Base-by-base conservation (phyloP, 2,113 vertebrate species). In the Ailurus styani region DNA sequence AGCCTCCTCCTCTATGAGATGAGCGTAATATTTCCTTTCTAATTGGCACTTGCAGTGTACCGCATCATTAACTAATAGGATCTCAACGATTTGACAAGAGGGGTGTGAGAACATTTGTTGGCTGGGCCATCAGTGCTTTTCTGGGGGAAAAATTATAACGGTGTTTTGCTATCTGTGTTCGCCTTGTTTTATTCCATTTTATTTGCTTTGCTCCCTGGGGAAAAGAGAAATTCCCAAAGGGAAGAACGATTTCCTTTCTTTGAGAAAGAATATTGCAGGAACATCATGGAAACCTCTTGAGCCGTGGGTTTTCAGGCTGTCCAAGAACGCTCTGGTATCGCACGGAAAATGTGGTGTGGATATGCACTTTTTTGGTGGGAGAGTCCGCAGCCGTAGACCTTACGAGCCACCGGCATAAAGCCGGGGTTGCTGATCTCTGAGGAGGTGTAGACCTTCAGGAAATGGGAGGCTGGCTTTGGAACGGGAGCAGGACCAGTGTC, bases 111-210 rank as follows among this genome's bases (percentile, higher is more conserved):
- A 89, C 82, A 92, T 73, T 27, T 64, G 34, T 78, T 64, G 55
- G 70, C 45, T 68, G 21, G 73, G 68, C 47, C 21, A 47, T 72
- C 50, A 60, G 20, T 85, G 37, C 6, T 79, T 68, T 95, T 77
- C 87, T 81, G 9, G n/a, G 54, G 72, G 2, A 5, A 37, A 86
- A 94, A 70, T 25, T 52, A 55, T 37, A 13, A 7, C n/a, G 64
- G 18, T 78, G 18, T 78, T 91, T 94, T 82, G n/a, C 57, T 77
- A 6, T 77, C 79, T 21, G 11, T 84, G 75, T 90, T 77, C 95
- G 29, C 83, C 97, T 96, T 93, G 15, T 79, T 82, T 95, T 70
- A 45, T 92, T 95, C 37, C 55, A 52, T 90, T 94, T 96, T 96
- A 45, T 96, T 96, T 96, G 57, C 50, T 97, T 77, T 98, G 90